Evolutionary conservation across 2,888 invertebrate species (phyloP).

Genomic region (Branchipolynoe longqiensis): DNA sequence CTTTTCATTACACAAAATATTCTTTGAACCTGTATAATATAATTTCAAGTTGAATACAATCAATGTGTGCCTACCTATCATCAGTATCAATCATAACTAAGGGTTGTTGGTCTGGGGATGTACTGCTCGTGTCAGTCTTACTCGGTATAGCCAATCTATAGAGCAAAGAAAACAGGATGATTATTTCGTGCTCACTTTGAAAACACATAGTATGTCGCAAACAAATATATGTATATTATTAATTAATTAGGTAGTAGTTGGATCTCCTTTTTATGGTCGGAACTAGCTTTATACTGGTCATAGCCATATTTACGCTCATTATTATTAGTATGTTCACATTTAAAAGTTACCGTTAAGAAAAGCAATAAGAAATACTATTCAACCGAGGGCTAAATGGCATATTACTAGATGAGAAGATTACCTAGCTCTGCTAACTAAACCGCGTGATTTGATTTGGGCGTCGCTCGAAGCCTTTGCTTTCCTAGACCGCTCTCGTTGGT

Average conservation of each 20-base stretch:
- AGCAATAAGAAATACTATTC: not conserved
- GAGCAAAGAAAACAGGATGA: too few relatives aligned
- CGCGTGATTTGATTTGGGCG: constrained; percentile 43
- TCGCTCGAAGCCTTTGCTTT: constrained; percentile 52
- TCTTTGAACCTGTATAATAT: too few relatives aligned
- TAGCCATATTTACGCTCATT: too few relatives aligned
- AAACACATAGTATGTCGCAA: too few relatives aligned
- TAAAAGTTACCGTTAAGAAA: too few relatives aligned
- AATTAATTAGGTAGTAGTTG: too few relatives aligned
- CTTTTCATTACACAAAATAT: too few relatives aligned
- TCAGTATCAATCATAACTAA: constrained; percentile 69
- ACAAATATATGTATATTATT: too few relatives aligned
- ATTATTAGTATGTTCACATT: too few relatives aligned
- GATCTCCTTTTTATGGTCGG: too few relatives aligned
- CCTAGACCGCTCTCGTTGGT: constrained; percentile 56
- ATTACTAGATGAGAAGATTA: not conserved
- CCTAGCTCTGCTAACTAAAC: constrained; percentile 42
- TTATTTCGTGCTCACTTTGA: too few relatives aligned
- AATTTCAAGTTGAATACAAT: not conserved
- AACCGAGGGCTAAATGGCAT: not conserved
- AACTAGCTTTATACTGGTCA: too few relatives aligned
- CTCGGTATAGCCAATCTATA: constrained; percentile 50
- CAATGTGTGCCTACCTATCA: constrained; percentile 63
- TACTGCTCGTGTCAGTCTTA: not conserved
- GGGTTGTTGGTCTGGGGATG: constrained; percentile 66